Base-by-base conservation (phyloP, 2,113 vertebrate genomes). In the Donacobius atricapilla region DNA sequence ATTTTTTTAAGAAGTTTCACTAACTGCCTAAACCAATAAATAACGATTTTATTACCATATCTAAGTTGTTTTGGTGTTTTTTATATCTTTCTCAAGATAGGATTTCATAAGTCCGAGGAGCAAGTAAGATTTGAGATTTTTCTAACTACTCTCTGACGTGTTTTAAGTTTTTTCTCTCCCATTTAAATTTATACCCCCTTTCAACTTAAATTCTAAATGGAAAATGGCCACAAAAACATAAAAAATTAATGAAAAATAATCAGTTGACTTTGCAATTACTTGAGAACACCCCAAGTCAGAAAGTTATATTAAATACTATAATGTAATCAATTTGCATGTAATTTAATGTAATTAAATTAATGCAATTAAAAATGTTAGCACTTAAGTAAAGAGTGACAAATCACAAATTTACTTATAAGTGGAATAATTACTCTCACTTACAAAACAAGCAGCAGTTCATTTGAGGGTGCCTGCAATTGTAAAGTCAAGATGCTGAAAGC, bases 11-110 rank as follows among this genome's bases (percentile, higher is more conserved):
- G 35, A 72, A 84, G 25, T 61, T 65, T 54, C 42, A 58, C 11
- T 66, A 81, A 71, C 21, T 45, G 30, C 33, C 44, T 81, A 40
- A 90, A 85, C 22, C 8, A 88, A 86, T 33, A 54, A 88, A 80
- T 63, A 73, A 45, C 28, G 27, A 83, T 68, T 73, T 85, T 71
- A 54, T 93, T 73, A 40, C 17, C 6, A 28, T 23, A 19, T 83
- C 31, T 15, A 57, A 57, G 15, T n/a, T 40, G 5, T 4, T 31
- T 25, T 37, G 10, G 3, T 19, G 2, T 0, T 18, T 35, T 54
- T n/a, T 78, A n/a, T 33, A 18, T 47, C 39, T 73, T 54, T 84
- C 35, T 71, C 1, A 1, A 20, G 15, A 79, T 2, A 58, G 10
- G 4, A 60, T 9, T 56, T 60, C 9, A 39, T 23, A 76, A 10